Base-by-base conservation (phyloP, 1,140 invertebrate genomes). In the Stenopsyche tienmushanensis region DNA sequence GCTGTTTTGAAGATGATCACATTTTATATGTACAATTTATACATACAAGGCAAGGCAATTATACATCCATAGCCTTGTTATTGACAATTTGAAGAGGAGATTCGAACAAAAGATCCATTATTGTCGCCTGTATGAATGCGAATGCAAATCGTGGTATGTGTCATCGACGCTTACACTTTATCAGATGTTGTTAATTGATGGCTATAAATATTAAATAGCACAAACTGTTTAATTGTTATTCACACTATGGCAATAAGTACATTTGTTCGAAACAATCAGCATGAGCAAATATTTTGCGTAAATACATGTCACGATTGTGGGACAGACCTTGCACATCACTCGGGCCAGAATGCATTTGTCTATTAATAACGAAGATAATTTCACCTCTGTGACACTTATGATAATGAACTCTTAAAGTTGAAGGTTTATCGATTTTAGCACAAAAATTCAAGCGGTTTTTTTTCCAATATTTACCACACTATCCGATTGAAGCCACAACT, bases 321-420 rank as follows among this genome's bases (percentile, higher is more conserved):
- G 21, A 18, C 7, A 2, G 21, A 23, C 47, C 5, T 5, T 20
- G 5, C 17, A 17, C 17, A 1, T 5, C 17, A 18, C 7, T 10
- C 47, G 3, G 17, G 17, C 47, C 15, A 21, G 17, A 17, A 15
- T 34, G 26, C 13, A 18, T 34, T 10, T 26, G 52, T n/a, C 25
- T 3, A 55, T 15, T 1, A 25, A 26, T 24, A 53, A 26, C 5
- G 5, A 23, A 17, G 13, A 53, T 34, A 57, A 47, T 26, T 60
- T 60, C 57, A 60, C 57, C 57, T 60, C 26, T 60, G 41, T 15
- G 21, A 2, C 2, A 10, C 47, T 41, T 47, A 60, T 60, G 34
- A 60, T 42, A 57, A 47, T 49, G 57, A 60, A 60, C 57, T 47
- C 29, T 20, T 13, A 26, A 7, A 44, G 57, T 34, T 60, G 41